phyloP scores from a whole-genome alignment of 2,113 vertebrate genomes.

The Physeter macrocephalus region DNA sequence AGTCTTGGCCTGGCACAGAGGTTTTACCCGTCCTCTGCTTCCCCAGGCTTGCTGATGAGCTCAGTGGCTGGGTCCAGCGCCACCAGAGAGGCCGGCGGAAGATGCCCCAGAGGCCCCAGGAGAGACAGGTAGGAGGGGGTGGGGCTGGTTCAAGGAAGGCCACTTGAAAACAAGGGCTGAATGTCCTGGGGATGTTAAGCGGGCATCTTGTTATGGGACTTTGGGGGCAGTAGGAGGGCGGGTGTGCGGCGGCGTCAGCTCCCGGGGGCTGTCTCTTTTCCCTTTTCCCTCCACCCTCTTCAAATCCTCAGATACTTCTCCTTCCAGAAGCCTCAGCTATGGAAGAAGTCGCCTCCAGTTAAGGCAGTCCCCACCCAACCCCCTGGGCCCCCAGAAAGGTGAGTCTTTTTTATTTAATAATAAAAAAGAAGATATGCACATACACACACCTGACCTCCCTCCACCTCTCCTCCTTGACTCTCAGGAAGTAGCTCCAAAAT shows the following conservation, averaged over 20 bases:
- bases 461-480: too few species aligned
- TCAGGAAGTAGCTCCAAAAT: too few species aligned
- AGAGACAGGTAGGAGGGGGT: conserved; percentile 83
- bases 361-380: conserved; percentile 84
- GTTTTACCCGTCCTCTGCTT: not conserved
- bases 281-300: conserved; percentile 30
- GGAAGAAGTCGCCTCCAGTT: conserved; percentile 82
- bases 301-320: conserved; percentile 55
- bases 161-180: not conserved
- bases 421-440: too few species aligned
- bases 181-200: not conserved
- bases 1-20: not conserved
- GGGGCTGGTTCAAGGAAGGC: not conserved
- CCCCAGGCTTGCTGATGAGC: conserved; percentile 88
- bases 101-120: conserved; percentile 79
- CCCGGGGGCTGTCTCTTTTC: not conserved
- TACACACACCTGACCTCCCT: too few species aligned
- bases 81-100: conserved; percentile 91
- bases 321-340: conserved; percentile 84
- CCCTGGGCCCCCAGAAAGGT: conserved; percentile 83
- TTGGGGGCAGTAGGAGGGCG: not conserved
- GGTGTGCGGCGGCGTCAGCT: not conserved
- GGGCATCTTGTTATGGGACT: not conserved
- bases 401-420: too few species aligned
- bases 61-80: conserved; percentile 90